Base-by-base conservation (phyloP, 2,888 invertebrate genomes). In the Chloromyia formosa region DNA sequence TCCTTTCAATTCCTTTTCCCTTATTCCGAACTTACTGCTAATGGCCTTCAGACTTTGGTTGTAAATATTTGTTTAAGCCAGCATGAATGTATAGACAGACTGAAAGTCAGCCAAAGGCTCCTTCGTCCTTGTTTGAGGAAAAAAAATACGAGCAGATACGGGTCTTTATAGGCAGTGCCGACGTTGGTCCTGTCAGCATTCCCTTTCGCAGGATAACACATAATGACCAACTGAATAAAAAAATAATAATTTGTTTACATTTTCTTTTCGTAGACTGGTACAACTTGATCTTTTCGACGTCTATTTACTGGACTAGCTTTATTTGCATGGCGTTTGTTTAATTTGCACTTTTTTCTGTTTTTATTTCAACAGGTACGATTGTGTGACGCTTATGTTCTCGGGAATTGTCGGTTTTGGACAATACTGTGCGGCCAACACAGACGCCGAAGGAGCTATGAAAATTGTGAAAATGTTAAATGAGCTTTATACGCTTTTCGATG, bases 391-490 rank as follows among this genome's bases (percentile, higher is more conserved):
- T 0, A 90, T 97, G 80, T 97, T 97, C 87, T 96, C 96, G 61
- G 97, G 97, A 60, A 93, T 94, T 80, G 96, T 96, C 12, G 96
- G 96, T 54, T 97, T 97, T 82, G 91, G 93, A 23, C 92, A 94
- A 81, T 96, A 96, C 83, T 97, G 97, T 82, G 94, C 96, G 1
- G 90, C 91, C 58, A 91, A 97, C 84, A 94, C 96, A 0, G 97
- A 97, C 84, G 93, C 95, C 5, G 91, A 91, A 79, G 96, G 96
- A 0, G 97, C 96, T 60, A 97, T 97, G 95, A 96, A 96, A 87
- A 97, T 97, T 78, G 97, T 97, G 9, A 90, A 93, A 84, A 93
- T 97, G 90, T 89, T 97, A 66, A 97, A 97, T 84, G 92, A 94
- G 82, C 88, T 97, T 78, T 97, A 97, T 84, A 97, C 96, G 0